These are phyloP conservation scores for Microcebus lehilahytsara DNA, from an alignment of 2,113 vertebrate species.

Conservation along the genomic window DNA sequence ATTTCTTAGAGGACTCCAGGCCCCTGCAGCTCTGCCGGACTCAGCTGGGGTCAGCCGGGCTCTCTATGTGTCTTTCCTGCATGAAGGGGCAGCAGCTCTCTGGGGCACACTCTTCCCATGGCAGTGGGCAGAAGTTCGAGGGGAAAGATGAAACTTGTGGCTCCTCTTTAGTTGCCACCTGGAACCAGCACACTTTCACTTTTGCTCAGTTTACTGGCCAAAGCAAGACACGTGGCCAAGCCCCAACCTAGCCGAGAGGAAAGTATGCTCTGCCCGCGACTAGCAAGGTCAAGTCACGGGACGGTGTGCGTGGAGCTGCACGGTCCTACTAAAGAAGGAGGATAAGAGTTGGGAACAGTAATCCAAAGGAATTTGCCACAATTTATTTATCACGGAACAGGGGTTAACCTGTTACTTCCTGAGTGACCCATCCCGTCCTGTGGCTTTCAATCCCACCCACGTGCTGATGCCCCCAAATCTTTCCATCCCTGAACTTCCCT, in stretches of 20 bases:
- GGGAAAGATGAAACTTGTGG: too few species aligned
- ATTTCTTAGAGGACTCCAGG: neutral
- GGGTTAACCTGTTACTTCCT: accelerated
- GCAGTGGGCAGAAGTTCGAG: accelerated
- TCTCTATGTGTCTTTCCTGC: neutral
- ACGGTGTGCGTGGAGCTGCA: accelerated
- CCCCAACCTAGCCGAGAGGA: too few species aligned
- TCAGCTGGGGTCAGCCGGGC: neutral
- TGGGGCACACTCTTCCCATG: too few species aligned
- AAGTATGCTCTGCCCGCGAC: neutral
- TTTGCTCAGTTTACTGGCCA: neutral
- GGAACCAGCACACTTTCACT: neutral
- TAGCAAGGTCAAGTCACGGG: neutral
- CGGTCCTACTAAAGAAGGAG: neutral
- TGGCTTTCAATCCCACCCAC: neutral
- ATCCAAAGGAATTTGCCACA: neutral
- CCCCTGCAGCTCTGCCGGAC: neutral
- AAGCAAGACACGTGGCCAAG: neutral
- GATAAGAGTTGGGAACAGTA: neutral
- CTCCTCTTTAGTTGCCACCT: neutral
- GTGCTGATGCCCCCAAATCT: accelerated
- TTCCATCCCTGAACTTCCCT: too few species aligned
- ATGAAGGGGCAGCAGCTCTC: neutral
- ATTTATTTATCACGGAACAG: neutral
- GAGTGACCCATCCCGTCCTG: neutral